Conservation (phyloP, 2,113 vertebrate genomes). For the Thamnophis sirtalis region DNA sequence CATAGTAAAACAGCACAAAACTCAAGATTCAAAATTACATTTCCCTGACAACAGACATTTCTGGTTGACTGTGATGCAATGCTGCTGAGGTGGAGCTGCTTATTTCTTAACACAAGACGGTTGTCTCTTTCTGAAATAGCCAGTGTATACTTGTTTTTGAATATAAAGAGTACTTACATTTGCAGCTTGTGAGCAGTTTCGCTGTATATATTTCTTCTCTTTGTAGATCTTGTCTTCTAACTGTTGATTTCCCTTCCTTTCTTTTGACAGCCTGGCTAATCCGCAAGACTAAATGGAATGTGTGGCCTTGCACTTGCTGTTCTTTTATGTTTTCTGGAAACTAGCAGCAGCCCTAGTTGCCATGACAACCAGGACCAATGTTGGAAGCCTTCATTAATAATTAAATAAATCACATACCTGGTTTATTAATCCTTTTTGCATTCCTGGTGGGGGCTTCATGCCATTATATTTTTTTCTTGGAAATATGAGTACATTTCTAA, state of each 20-base stretch:
- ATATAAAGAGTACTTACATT: conserved; percentile 54
- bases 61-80: not conserved
- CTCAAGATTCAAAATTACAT: not conserved
- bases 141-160: not conserved
- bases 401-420: conserved; percentile 22
- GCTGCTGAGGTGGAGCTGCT: not conserved
- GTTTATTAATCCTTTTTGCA: not conserved
- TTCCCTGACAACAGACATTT: not conserved
- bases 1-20: not conserved
- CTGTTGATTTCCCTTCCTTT: conserved; percentile 26
- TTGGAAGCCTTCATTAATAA: conserved; percentile 33
- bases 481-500: not conserved
- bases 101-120: not conserved
- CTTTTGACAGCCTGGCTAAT: conserved; percentile 44
- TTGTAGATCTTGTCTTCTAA: not conserved
- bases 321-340: conserved; percentile 45
- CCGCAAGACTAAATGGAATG: conserved; percentile 40
- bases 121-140: not conserved
- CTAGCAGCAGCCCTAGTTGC: conserved; percentile 34
- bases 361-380: conserved; percentile 45
- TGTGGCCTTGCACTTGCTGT: conserved; percentile 40
- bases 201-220: not conserved
- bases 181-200: accelerated
- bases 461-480: conserved; percentile 3
- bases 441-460: not conserved